A percentile compares a stretch with the other conserved stretches of the same genome.
phyloP scores from a whole-genome alignment of 2,113 vertebrate genomes.

The Neolamprologus brichardi region DNA sequence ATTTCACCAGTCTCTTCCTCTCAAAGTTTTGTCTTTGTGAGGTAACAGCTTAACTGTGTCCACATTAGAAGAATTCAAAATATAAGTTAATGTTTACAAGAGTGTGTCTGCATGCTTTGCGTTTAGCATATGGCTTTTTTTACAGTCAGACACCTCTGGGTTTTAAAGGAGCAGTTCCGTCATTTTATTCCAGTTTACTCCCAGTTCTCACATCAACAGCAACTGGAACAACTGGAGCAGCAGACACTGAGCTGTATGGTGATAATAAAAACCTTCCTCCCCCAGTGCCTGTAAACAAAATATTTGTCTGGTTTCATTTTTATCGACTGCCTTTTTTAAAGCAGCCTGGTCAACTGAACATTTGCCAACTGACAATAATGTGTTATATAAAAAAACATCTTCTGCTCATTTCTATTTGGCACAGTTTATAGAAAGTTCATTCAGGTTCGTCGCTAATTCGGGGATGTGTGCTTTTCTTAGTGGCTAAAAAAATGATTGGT shows the following conservation, averaged over 20 bases:
- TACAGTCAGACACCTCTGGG: background rate
- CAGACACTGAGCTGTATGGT: background rate
- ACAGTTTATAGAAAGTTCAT: background rate
- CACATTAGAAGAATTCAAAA: background rate
- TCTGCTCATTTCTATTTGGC: background rate
- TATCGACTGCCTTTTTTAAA: background rate
- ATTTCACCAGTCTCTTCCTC: background rate
- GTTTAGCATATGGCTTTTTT: background rate
- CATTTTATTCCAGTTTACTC: background rate
- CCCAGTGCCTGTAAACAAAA: background rate
- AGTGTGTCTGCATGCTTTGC: background rate
- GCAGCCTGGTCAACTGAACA: background rate
- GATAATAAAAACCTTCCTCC: background rate
- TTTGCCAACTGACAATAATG: background rate
- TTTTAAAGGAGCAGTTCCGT: background rate
- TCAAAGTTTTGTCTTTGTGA: background rate
- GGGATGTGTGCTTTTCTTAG: background rate
- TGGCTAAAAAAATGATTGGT: background rate
- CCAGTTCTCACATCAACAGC: conserved; percentile 18
- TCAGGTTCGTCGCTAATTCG: background rate
- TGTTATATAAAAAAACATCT: background rate
- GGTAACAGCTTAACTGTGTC: background rate
- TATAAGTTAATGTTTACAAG: background rate
- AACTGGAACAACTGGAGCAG: conserved; percentile 8
- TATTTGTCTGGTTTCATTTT: background rate